Evolutionary conservation across 2,888 invertebrate species (phyloP), one percentile per base, ranked within the genome.

Genomic region (Ophraella communa): DNA sequence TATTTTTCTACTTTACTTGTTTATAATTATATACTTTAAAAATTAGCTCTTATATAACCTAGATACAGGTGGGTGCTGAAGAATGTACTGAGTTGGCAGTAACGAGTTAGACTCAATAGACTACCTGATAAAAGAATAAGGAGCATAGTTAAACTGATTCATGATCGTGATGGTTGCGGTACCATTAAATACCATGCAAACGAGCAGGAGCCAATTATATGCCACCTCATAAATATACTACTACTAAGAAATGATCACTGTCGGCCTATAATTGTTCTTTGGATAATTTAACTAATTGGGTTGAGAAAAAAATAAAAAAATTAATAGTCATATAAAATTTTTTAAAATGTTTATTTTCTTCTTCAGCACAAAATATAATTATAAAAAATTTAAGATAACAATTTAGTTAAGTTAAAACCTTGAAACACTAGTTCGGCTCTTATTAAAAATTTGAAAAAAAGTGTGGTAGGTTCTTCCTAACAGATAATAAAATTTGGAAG

Each of bases 41-140:
- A 73, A 73, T 73, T 72, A 69, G 71, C 69, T 69, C 70, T 68
- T 56, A 64, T 66, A 14, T 47, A 47, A 21, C 11, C 47, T 23
- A 20, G 35, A 58, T 42, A 44, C 49, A 71, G 72, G 78, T 78
- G 78, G 77, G 78, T 76, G 77, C 77, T 78, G 74, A 78, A 73
- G 76, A 77, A 78, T 74, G 68, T 71, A 69, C 58, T 54, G 65
- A 49, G 33, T 49, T 24, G 33, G 24, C 39, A 47, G 47, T 60
- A 60, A 60, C 77, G 76, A 78, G 74, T 73, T 70, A 74, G 70
- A 74, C 75, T 75, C 77, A 77, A 77, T 76, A 72, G 75, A 75
- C 78, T 77, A 78, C 78, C 78, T 77, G 76, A 77, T 78, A 75
- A 76, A 79, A 78, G 77, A 77, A 78, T 76, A 77, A 74, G 73